Percentiles rank a stretch among this genome's conserved stretches.
Evolutionary conservation across 2,797 vertebrate species (phyloP).

Genomic region (Peromyscus aztecus): DNA sequence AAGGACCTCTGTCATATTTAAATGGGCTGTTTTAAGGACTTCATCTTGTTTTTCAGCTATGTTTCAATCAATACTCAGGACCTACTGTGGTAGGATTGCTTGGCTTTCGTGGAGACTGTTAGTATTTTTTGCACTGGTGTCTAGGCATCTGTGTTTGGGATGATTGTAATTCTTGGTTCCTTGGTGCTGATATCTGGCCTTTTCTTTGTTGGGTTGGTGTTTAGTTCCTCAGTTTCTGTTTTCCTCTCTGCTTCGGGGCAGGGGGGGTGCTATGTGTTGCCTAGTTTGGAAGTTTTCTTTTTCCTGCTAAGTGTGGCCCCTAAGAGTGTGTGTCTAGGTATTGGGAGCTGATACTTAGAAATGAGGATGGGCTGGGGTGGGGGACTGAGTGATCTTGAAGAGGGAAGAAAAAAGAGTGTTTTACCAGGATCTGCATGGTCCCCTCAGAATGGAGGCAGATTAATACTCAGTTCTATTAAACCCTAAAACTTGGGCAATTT

Average conservation of each 20-base stretch:
- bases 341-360: not conserved
- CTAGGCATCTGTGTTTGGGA: not conserved
- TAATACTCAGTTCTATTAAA: constrained; percentile 18
- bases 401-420: not conserved
- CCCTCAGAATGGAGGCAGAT: not conserved
- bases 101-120: too few relatives aligned
- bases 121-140: not conserved
- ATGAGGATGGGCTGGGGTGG: not conserved
- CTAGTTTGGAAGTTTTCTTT: not conserved
- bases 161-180: not conserved
- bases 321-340: not conserved
- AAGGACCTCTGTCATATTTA: not conserved
- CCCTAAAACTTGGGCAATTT: not conserved
- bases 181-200: not conserved
- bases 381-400: not conserved
- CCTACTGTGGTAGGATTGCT: not conserved
- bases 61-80: not conserved
- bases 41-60: not conserved
- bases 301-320: not conserved
- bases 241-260: too few relatives aligned
- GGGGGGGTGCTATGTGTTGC: not conserved
- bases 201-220: not conserved
- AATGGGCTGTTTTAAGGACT: not conserved
- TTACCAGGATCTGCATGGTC: not conserved
- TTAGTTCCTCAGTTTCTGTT: not conserved